A percentile compares a stretch with the other conserved stretches of the same genome.
Conservation (phyloP, 2,113 vertebrate species). For the Podocnemis expansa region DNA sequence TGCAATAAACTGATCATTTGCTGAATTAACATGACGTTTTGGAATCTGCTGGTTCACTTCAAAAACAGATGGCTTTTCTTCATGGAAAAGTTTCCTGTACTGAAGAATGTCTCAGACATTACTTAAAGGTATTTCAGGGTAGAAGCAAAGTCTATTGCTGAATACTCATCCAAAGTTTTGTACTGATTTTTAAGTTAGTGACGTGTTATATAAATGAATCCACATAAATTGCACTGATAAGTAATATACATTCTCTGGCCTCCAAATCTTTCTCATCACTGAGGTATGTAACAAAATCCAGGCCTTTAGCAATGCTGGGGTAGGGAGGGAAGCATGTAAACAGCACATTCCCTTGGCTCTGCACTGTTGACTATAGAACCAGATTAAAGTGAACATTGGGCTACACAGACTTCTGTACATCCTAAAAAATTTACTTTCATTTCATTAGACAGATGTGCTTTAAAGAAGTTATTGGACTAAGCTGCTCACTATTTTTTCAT, state of each 20-base stretch:
- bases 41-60: not conserved
- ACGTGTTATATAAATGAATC: not conserved
- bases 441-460: not conserved
- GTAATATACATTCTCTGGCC: not conserved
- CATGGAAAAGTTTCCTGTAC: not conserved
- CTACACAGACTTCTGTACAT: not conserved
- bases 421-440: not conserved
- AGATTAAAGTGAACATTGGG: not conserved
- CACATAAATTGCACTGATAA: too few species aligned
- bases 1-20: not conserved
- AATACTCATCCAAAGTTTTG: not conserved
- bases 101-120: not conserved
- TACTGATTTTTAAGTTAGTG: not conserved
- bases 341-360: not conserved
- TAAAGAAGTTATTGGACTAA: not conserved
- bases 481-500: not conserved
- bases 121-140: not conserved
- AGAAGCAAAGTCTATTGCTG: not conserved
- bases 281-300: not conserved
- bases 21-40: not conserved
- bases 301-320: not conserved
- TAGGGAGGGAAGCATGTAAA: not conserved
- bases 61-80: not conserved
- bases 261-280: accelerated
- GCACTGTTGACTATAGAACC: not conserved